Base-by-base conservation (phyloP, 92 coral and sea anemone genomes). In the Epizoanthus rinbou region DNA sequence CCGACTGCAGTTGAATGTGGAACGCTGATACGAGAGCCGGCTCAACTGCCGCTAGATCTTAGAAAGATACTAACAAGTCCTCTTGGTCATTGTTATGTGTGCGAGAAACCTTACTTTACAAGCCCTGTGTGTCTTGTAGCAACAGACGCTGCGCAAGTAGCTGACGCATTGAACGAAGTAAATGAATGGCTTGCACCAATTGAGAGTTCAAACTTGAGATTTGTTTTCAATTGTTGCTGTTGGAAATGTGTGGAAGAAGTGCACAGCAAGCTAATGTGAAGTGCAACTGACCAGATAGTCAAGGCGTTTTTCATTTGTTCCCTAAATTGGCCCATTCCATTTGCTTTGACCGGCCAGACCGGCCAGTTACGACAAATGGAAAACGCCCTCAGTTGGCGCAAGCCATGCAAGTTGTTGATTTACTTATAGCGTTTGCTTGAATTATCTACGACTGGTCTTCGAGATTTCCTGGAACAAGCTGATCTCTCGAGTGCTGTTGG, bases 41-140 rank as follows among this genome's bases (percentile, higher is more conserved):
- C 80, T 56, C 83, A 6, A 33, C 85, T 91, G 1, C 94, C 94
- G 43, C 33, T 52, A 60, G 33, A 84, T 22, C 41, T 88, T 53
- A 57, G 69, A 69, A 82, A 67, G 35, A 64, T 85, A 3, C 70
- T 91, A 17, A 59, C 50, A 21, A 17, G 72, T 14, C 94, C 94
- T 10, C 80, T 86, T 33, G 94, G 94, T 57, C 88, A 80, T 59
- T 91, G 94, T 73, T 82, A 80, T 80, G 35, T 62, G 22, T 91
- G 94, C 75, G n/a, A 54, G 57, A 58, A 58, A 11, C 86, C 86
- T 7, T 91, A 88, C 89, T 91, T 85, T 80, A 79, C 87, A 52
- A 85, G 79, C 33, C 87, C 81, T 0, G 31, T 2, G 7, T 91
- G 86, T 64, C 59, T 66, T 35, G 35, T 75, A 19, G 24, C 58